Base-by-base conservation (phyloP, 92 coral and sea anemone genomes). In the Epizoanthus ramosus region DNA sequence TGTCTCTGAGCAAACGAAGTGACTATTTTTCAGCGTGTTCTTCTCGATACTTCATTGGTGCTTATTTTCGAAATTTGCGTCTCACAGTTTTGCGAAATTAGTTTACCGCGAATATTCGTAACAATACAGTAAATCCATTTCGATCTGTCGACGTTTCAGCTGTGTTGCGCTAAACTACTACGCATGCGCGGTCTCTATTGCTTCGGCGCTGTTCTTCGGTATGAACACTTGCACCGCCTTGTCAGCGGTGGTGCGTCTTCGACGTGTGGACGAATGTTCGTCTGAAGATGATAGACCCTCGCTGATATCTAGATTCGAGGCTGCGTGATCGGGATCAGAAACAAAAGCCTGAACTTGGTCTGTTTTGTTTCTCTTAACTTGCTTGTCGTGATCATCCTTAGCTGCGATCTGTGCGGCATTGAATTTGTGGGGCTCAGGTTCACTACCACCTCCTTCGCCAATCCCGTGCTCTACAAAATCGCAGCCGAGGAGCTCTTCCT, bases 391-490 rank as follows among this genome's bases (percentile, higher is more conserved):
- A 0, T 59, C 57, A 12, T 13, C 24, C 0, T 37, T 24, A 0
- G 17, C 35, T 13, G 61, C 39, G 16, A 21, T 35, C 15, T 77
- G 41, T n/a, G 14, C 12, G 18, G 24, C 5, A 0, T 53, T 21
- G 28, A 14, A 1, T 13, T 41, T 13, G 17, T 14, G 25, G 0
- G 52, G 7, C 0, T 18, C 37, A 3, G 24, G 0, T 3, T 2
- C 3, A 0, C n/a, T n/a, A n/a, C 31, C 57, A 21, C 15, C 63
- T 23, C 43, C 57, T 61, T 63, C 79, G 8, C 83, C 79, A 57
- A 93, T 93, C 19, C 92, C 95, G 33, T 93, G 98, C 58, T 93
- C 98, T 8, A 93, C 93, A 8, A 85, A 66, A 59, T 93, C 98
- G 17, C 91, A 90, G 2, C 98, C 98, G 18, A 69, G 90, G 0